A percentile compares a stretch with the other conserved stretches of the same genome.
These are phyloP conservation scores for Notamacropus eugenii DNA, from an alignment of 2,797 vertebrate genomes.

Conservation along the genomic window DNA sequence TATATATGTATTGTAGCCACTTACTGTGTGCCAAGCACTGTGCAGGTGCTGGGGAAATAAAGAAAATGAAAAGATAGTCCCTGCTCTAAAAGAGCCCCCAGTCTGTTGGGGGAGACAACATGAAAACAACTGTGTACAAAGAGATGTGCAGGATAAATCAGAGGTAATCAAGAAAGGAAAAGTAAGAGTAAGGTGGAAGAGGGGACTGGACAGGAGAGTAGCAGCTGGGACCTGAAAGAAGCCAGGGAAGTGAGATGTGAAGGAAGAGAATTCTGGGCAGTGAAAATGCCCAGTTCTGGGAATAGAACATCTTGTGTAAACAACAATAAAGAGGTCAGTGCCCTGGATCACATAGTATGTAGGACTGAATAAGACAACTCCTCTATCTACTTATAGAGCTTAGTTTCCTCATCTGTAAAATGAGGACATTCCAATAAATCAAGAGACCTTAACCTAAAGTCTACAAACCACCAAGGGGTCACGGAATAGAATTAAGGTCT, in stretches of 20 bases:
- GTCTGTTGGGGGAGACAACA: not conserved
- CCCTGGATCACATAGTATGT: not conserved
- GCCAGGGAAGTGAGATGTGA: not conserved
- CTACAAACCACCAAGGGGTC: rapidly evolving
- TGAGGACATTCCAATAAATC: not conserved
- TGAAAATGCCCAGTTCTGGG: not conserved
- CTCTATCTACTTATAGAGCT: not conserved
- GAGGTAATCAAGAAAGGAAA: not conserved
- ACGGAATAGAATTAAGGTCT: not conserved
- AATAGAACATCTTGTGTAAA: not conserved
- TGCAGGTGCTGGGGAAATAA: not conserved
- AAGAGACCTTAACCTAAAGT: not conserved
- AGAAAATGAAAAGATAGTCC: not conserved
- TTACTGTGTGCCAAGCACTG: not conserved
- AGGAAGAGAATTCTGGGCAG: not conserved
- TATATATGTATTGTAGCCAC: not conserved
- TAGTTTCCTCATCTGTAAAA: rapidly evolving
- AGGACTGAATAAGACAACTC: not conserved
- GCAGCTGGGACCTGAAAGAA: not conserved
- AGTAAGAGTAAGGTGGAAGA: not conserved
- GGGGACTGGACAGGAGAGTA: not conserved
- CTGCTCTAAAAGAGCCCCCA: not conserved
- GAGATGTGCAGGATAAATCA: not conserved
- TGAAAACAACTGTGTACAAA: not conserved
- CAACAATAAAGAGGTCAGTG: not conserved